Evolutionary conservation across 1,140 invertebrate genomes (phyloP).

Genomic region (Lordiphosa mommai): DNA sequence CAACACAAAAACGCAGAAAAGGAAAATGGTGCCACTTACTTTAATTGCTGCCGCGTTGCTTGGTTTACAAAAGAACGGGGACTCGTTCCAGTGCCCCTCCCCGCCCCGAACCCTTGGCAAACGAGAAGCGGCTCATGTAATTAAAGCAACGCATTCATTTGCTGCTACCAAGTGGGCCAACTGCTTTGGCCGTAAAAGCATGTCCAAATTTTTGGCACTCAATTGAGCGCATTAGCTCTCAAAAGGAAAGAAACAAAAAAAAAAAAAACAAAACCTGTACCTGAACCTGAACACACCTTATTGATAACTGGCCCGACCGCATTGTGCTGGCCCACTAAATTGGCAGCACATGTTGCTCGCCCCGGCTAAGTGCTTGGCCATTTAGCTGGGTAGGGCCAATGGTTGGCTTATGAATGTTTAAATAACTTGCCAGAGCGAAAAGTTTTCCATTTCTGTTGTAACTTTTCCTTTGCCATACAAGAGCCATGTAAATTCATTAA

Average conservation of each 20-base stretch:
- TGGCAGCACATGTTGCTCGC: slow-evolving; percentile 22
- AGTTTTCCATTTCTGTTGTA: slow-evolving; percentile 21
- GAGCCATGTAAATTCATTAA: slow-evolving; percentile 40
- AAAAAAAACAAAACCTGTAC: too few relatives aligned
- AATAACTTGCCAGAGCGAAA: slow-evolving; percentile 21
- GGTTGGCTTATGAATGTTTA: slow-evolving; percentile 30
- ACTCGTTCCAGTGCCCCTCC: background rate
- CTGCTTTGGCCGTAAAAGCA: slow-evolving; percentile 19
- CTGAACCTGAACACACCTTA: background rate
- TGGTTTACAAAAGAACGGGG: slow-evolving; percentile 14
- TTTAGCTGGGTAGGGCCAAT: slow-evolving; percentile 6
- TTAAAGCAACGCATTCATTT: slow-evolving; percentile 46
- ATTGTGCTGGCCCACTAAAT: slow-evolving; percentile 30
- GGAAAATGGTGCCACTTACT: slow-evolving; percentile 48
- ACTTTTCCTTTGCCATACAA: slow-evolving; percentile 26
- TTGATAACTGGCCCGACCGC: background rate
- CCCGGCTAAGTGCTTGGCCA: slow-evolving; percentile 15
- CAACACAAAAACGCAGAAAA: slow-evolving; percentile 9
- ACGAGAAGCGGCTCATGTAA: slow-evolving; percentile 33
- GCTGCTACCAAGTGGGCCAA: slow-evolving; percentile 42
- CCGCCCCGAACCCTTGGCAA: background rate
- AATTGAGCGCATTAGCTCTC: slow-evolving; percentile 40
- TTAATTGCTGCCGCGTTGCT: slow-evolving; percentile 37
- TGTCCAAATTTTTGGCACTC: slow-evolving; percentile 24
- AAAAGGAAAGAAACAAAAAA: slow-evolving; percentile 10